phyloP scores from a whole-genome alignment of 2,888 invertebrate species.

The Lepidonotus clava region DNA sequence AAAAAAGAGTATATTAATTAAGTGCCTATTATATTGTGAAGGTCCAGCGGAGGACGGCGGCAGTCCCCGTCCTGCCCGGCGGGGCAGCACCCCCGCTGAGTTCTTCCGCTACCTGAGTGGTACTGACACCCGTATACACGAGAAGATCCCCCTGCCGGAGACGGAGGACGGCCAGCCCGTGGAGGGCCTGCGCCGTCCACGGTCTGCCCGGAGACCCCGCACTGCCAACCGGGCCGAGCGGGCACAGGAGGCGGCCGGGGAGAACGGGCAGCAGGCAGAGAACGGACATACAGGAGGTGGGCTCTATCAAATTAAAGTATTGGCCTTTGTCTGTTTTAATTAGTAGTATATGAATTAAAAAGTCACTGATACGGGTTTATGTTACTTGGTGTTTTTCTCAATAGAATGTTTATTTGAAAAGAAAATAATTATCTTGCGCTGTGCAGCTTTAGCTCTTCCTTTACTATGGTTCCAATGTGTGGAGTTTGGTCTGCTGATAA shows the following conservation, averaged over 20 bases:
- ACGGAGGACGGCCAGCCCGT: neutral
- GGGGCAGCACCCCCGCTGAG: constrained; percentile 20
- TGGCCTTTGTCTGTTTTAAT: neutral
- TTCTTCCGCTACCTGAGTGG: constrained; percentile 52
- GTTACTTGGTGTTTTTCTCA: too few species aligned
- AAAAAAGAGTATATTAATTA: too few species aligned
- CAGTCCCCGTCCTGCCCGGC: neutral
- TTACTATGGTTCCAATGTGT: too few species aligned
- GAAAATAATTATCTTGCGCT: too few species aligned
- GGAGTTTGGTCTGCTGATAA: too few species aligned
- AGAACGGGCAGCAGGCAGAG: neutral
- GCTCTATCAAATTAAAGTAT: neutral
- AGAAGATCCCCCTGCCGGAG: constrained; percentile 40
- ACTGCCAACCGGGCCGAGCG: neutral
- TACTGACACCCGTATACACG: constrained; percentile 40
- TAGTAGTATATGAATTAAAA: too few species aligned
- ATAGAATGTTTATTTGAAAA: too few species aligned
- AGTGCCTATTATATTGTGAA: too few species aligned
- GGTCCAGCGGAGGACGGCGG: too few species aligned
- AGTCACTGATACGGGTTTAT: too few species aligned
- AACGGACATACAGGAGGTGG: neutral
- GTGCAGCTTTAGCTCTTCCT: too few species aligned
- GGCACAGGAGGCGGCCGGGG: neutral
- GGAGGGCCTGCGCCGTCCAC: neutral
- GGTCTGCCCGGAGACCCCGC: neutral